phyloP scores from a whole-genome alignment of 2,797 vertebrate genomes.

The Tinamus major region DNA sequence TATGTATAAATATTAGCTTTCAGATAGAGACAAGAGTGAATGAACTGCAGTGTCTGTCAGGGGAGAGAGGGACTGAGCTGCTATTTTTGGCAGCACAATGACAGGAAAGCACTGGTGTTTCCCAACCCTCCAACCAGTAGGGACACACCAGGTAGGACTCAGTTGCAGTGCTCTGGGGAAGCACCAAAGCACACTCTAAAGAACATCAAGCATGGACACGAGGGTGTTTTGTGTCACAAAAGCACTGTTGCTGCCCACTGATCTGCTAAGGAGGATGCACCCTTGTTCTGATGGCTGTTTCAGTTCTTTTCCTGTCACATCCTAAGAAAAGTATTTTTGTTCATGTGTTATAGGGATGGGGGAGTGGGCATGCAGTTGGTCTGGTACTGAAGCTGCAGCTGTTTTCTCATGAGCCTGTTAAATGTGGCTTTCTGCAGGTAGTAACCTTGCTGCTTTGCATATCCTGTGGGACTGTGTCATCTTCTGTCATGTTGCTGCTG shows the following conservation, averaged over 20 bases:
- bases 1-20: background rate
- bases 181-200: background rate
- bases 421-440: background rate
- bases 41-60: background rate
- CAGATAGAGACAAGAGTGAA: background rate
- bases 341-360: slow-evolving; percentile 16
- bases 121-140: background rate
- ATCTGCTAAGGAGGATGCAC: background rate
- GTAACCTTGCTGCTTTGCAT: background rate
- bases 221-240: background rate
- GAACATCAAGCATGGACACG: background rate
- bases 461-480: slow-evolving; percentile 15
- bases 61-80: background rate
- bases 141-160: background rate
- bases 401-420: slow-evolving; percentile 57
- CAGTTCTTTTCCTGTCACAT: background rate
- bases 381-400: slow-evolving; percentile 39
- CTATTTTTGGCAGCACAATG: background rate
- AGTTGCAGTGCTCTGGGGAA: background rate
- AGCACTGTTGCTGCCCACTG: background rate
- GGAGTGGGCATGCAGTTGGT: background rate
- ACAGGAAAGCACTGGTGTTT: background rate
- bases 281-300: background rate
- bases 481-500: background rate
- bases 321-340: background rate